Conservation (phyloP, 1,140 invertebrate species). For the Hypsibius dujardini region DNA sequence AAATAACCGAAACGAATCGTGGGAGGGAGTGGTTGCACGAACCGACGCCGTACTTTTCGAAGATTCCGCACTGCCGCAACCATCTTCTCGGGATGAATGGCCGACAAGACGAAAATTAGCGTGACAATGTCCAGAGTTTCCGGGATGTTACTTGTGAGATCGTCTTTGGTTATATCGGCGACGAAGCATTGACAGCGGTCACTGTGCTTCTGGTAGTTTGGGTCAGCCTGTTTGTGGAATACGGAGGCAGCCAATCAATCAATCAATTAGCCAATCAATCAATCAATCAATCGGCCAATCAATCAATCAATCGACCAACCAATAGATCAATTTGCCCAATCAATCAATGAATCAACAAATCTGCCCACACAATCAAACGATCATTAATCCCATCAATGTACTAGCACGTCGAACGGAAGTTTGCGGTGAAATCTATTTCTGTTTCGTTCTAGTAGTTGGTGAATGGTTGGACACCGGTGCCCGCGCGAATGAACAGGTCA, state of each 20-base stretch:
- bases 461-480: no score
- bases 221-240: neutral
- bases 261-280: neutral
- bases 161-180: constrained; percentile 37
- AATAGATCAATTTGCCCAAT: no score
- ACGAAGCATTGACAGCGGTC: constrained; percentile 51
- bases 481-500: no score
- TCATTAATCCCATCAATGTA: no score
- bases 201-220: neutral
- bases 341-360: no score
- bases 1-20: constrained; percentile 20
- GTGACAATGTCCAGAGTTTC: constrained; percentile 47
- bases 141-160: constrained; percentile 23
- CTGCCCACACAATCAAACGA: no score
- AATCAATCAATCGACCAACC: no score
- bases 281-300: no score
- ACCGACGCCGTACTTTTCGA: constrained; percentile 34
- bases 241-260: neutral
- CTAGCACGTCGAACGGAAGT: no score
- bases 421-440: no score
- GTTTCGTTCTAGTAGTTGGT: no score
- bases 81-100: constrained; percentile 63
- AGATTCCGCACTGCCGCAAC: constrained; percentile 47
- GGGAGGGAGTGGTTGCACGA: neutral
- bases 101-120: constrained; percentile 59